A percentile compares a stretch with the other conserved stretches of the same genome.
phyloP scores from a whole-genome alignment of 2,797 vertebrate genomes.

The Lycodopsis pacificus region DNA sequence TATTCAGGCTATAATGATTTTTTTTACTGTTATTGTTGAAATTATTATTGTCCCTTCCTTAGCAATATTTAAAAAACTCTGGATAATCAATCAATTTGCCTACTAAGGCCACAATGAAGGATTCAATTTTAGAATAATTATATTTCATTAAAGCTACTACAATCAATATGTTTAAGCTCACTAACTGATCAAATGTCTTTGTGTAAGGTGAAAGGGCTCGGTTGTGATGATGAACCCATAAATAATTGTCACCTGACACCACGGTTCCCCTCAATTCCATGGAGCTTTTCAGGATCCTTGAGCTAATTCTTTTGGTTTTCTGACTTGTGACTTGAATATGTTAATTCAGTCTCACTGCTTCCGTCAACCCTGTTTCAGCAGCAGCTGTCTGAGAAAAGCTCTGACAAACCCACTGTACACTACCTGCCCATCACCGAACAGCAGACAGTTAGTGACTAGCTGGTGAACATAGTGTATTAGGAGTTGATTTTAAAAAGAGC shows the following conservation, averaged over 20 bases:
- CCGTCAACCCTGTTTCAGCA: background rate
- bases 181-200: background rate
- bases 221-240: background rate
- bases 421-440: too few species aligned
- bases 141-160: background rate
- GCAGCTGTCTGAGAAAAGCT: background rate
- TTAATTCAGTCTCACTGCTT: background rate
- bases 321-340: background rate
- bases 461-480: background rate
- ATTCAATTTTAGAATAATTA: too few species aligned
- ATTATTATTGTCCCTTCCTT: too few species aligned
- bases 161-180: background rate
- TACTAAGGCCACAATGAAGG: too few species aligned
- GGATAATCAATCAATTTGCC: background rate
- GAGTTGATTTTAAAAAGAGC: background rate
- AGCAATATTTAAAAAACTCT: too few species aligned
- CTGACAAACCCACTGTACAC: background rate
- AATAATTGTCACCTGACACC: background rate
- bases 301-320: background rate
- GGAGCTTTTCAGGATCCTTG: too few species aligned
- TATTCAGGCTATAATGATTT: background rate
- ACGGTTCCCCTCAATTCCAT: background rate
- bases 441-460: background rate
- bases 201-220: background rate
- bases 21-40: too few species aligned